Evolutionary conservation across 2,797 vertebrate species (phyloP).

Genomic region (Enteromius mattozi): DNA sequence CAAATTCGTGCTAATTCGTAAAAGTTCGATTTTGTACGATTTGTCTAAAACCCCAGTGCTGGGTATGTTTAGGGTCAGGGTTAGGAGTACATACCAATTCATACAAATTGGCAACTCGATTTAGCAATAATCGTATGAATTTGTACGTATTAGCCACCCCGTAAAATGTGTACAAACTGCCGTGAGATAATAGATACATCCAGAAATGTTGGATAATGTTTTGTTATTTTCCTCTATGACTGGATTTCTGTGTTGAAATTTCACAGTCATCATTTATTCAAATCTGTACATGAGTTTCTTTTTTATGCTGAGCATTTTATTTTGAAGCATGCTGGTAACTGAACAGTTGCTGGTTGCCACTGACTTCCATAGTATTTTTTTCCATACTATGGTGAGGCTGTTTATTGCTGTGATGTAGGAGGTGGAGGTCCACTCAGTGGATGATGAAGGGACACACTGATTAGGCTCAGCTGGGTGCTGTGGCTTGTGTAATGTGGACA

Average conservation of each 20-base stretch:
- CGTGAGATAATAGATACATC: background rate
- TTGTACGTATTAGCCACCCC: too few relatives aligned
- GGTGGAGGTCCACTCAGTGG: background rate
- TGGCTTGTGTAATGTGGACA: constrained; percentile 47
- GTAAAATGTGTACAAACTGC: too few relatives aligned
- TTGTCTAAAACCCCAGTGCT: too few relatives aligned
- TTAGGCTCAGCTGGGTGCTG: constrained; percentile 40
- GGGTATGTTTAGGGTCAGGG: too few relatives aligned
- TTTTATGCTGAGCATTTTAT: background rate
- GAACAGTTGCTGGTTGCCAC: background rate
- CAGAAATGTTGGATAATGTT: background rate
- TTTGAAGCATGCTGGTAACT: background rate
- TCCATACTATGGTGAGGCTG: background rate
- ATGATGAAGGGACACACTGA: constrained; percentile 44
- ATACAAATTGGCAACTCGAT: too few relatives aligned
- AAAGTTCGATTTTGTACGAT: too few relatives aligned
- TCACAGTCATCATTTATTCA: background rate
- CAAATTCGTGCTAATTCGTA: too few relatives aligned
- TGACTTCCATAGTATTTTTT: background rate
- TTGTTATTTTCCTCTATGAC: background rate
- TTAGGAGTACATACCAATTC: too few relatives aligned
- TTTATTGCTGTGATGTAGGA: background rate
- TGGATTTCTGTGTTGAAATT: background rate
- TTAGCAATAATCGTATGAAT: too few relatives aligned
- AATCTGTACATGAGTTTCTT: background rate